A percentile compares a stretch with the other conserved stretches of the same genome.
These are phyloP conservation scores for Thermophis baileyi DNA, from an alignment of 2,113 vertebrate genomes.

Conservation along the genomic window DNA sequence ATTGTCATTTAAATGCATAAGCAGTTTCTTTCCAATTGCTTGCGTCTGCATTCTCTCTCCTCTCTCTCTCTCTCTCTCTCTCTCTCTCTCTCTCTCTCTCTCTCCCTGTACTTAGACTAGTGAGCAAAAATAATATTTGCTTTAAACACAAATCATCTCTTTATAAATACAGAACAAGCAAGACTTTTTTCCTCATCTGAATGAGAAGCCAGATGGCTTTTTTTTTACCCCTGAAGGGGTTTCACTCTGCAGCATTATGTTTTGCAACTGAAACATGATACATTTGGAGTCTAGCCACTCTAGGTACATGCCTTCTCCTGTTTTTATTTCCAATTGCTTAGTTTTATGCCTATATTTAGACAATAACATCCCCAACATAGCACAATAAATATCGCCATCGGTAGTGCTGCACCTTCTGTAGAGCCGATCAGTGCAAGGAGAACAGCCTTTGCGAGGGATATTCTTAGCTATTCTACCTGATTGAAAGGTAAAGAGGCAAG, in stretches of 20 bases:
- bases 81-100: conserved; percentile 25
- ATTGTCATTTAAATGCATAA: conserved; percentile 60
- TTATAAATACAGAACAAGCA: conserved; percentile 65
- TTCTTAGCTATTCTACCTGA: conserved; percentile 50
- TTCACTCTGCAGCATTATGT: conserved; percentile 45
- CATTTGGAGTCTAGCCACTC: conserved; percentile 23
- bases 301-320: conserved; percentile 45
- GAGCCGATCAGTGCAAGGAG: not conserved
- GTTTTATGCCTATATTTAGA: conserved; percentile 52
- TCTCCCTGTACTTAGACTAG: conserved; percentile 40
- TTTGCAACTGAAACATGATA: conserved; percentile 9
- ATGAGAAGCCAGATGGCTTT: conserved; percentile 62
- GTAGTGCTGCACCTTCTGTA: fast-evolving
- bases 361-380: conserved; percentile 36
- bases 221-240: conserved; percentile 43
- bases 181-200: conserved; percentile 33
- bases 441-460: not conserved
- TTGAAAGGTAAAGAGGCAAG: conserved; percentile 14
- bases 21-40: conserved; percentile 43
- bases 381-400: conserved; percentile 11
- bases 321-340: conserved; percentile 49
- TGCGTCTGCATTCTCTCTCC: conserved; percentile 19
- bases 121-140: conserved; percentile 53
- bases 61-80: conserved; percentile 27
- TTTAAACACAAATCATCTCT: conserved; percentile 61